Evolutionary conservation across 2,797 vertebrate species (phyloP), one percentile per base, ranked within the genome.

Genomic region (Eupleurogrammus muticus): DNA sequence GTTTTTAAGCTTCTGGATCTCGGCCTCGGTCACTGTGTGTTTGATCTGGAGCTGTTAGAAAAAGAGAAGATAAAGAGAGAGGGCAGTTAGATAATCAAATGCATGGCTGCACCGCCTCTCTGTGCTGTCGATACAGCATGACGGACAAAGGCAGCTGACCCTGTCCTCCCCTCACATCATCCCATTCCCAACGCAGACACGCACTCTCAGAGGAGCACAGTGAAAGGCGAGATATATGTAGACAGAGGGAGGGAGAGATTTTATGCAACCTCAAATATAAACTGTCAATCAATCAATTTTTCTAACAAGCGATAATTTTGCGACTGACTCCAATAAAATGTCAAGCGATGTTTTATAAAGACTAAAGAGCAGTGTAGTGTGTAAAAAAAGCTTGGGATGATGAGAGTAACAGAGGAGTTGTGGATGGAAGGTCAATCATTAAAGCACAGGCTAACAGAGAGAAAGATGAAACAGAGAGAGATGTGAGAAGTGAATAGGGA

Each of bases 1-100:
- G 73, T 93, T 97, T 92, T 99, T 99, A 66, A 99, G 94, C 95
- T 99, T 99, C 94, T 99, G 97, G 92, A 99, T 98, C 95, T 99
- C 97, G 69, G 97, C 97, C 94, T 99, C 97, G 58, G 98, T 99
- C 90, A 99, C 96, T 53, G 96, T 97, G 92, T 99, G 97, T 93
- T 99, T 99, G 94, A 99, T 96, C 95, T 99, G 97, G 87, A 99
- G 95, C 98, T 99, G 93, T 91, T 66, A 88, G 93, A 63, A 79
- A 54, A 24, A 70, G 74, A 82, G 47, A 46, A 64, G 66, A 82
- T 32, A 9, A 61, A 53, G 77, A 71, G 75, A 66, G 62, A 88
- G 68, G 77, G 79, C 62, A 73, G 88, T 91, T 84, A 88, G 82
- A 88, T 82, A 70, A 88, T 91, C 72, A 82, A 85, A 84, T 56